Conservation (phyloP, 1,140 invertebrate genomes). For the Aphidius gifuensis region DNA sequence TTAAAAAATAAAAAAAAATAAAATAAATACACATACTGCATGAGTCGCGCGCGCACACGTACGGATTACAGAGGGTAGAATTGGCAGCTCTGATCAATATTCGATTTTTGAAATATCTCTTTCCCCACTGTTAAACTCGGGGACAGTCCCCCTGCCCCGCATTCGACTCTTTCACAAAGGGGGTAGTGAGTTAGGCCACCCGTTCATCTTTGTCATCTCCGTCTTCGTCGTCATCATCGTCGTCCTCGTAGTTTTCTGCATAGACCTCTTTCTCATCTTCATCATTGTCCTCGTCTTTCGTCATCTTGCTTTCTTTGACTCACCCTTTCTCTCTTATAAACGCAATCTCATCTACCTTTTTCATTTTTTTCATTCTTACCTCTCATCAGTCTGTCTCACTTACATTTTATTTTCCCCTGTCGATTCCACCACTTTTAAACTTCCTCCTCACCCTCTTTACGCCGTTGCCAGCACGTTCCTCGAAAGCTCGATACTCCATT, state of each 20-base stretch:
- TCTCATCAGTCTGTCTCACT: conserved; percentile 20
- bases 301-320: no score
- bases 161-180: conserved; percentile 12
- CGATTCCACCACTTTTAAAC: conserved; percentile 21
- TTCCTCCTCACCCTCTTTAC: conserved; percentile 24
- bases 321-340: no score
- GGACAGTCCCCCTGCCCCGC: conserved; percentile 18
- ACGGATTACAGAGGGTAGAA: conserved; percentile 50
- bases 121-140: conserved; percentile 32
- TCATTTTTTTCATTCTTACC: conserved; percentile 2
- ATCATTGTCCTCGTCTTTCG: no score
- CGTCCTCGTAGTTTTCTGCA: no score
- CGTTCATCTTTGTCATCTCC: conserved; percentile 16
- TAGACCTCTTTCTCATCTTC: no score
- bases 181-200: conserved; percentile 1
- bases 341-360: no score
- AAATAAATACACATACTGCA: no score
- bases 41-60: conserved; percentile 34
- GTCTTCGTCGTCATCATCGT: no score
- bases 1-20: conserved; percentile 29
- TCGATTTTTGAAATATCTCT: conserved; percentile 55
- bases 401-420: conserved; percentile 10
- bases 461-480: conserved; percentile 38
- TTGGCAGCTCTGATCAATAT: conserved; percentile 56
- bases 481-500: conserved; percentile 55